phyloP scores from a whole-genome alignment of 1,140 invertebrate species.

The Camponotus pennsylvanicus region DNA sequence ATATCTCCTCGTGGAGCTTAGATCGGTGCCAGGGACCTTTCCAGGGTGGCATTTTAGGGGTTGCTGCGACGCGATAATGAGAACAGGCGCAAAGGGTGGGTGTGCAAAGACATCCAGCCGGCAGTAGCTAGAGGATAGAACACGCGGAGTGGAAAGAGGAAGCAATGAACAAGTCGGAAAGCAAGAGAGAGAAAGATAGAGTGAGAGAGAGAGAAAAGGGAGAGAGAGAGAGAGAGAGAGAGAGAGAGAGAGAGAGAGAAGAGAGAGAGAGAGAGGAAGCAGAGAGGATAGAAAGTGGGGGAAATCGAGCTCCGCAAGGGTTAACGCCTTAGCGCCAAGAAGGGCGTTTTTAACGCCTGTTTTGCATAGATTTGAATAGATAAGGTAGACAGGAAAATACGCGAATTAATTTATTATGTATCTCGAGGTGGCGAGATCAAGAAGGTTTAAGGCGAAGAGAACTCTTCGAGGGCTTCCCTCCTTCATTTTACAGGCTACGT shows the following conservation, averaged over 20 bases:
- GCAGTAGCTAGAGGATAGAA: conserved; percentile 74
- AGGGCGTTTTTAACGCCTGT: conserved; percentile 84
- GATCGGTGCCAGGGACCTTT: conserved; percentile 81
- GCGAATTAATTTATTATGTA: conserved; percentile 86
- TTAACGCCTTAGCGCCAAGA: conserved; percentile 82
- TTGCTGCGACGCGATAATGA: conserved; percentile 85
- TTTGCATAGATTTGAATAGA: conserved; percentile 87
- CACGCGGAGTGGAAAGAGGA: conserved; percentile 64
- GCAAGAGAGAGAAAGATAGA: background rate
- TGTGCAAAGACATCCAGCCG: conserved; percentile 82
- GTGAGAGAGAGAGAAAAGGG: conserved; percentile 52
- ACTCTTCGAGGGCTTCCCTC: conserved; percentile 72
- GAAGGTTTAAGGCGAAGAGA: conserved; percentile 58
- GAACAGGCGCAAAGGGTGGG: conserved; percentile 82
- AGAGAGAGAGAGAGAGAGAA: conserved; percentile 57
- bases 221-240: conserved; percentile 58
- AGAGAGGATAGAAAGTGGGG: conserved; percentile 69
- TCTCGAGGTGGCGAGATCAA: conserved; percentile 77
- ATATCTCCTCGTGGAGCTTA: conserved; percentile 75
- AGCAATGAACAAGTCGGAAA: conserved; percentile 38
- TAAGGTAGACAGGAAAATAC: conserved; percentile 81
- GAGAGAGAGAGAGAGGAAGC: conserved; percentile 45
- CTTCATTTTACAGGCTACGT: conserved; percentile 77
- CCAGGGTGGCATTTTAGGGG: conserved; percentile 84
- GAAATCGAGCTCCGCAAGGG: conserved; percentile 80